A percentile compares a stretch with the other conserved stretches of the same genome.
phyloP scores from a whole-genome alignment of 2,888 invertebrate genomes.

The Neoitamus cyanurus region DNA sequence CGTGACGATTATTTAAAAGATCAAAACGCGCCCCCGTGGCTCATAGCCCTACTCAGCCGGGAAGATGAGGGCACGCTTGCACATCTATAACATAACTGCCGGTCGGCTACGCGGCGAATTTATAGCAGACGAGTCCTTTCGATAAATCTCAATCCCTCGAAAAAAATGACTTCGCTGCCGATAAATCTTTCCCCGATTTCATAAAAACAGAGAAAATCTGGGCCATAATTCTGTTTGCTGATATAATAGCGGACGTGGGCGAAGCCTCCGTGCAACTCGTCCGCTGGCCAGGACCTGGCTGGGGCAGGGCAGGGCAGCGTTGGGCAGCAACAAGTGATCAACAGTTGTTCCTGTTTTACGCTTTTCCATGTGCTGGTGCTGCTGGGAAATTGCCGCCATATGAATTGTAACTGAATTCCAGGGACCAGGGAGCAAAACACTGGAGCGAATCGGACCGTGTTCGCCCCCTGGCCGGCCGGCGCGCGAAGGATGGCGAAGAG shows the following conservation, averaged over 20 bases:
- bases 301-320: not conserved
- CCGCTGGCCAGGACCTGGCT: not conserved
- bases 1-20: conserved; percentile 26
- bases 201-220: conserved; percentile 37
- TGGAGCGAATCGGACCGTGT: not conserved
- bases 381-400: conserved; percentile 17
- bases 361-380: conserved; percentile 19
- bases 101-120: not conserved
- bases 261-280: not conserved
- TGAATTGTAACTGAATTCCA: conserved; percentile 22
- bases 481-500: not conserved
- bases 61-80: not conserved
- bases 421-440: not conserved
- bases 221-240: conserved; percentile 34
- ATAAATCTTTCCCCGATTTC: conserved; percentile 36
- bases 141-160: conserved; percentile 39
- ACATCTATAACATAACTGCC: conserved; percentile 16
- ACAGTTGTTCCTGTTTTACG: conserved; percentile 48
- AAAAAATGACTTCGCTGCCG: conserved; percentile 33
- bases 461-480: not conserved
- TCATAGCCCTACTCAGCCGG: not conserved
- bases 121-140: conserved; percentile 29
- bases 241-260: conserved; percentile 20
- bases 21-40: not conserved
- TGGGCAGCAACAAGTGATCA: conserved; percentile 48